Conservation (phyloP, 2,888 invertebrate genomes). For the Eupeodes luniger region DNA sequence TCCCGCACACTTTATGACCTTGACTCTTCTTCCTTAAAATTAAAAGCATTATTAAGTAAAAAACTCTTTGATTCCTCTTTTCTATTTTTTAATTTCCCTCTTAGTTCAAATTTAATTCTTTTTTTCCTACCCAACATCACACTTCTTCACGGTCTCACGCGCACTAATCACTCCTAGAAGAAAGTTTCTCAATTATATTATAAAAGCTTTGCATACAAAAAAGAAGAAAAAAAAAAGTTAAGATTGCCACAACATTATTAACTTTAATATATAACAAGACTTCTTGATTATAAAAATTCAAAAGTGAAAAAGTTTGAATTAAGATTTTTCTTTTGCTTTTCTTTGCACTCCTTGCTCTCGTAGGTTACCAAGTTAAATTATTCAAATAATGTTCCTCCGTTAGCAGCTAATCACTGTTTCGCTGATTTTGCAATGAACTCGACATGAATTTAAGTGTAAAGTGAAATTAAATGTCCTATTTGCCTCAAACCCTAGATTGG, state of each 20-base stretch:
- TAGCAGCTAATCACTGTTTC: background rate
- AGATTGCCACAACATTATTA: constrained; percentile 27
- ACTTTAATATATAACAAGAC: constrained; percentile 27
- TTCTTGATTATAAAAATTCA: constrained; percentile 29
- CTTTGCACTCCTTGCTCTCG: no score
- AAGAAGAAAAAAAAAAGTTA: background rate
- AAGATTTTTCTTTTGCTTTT: background rate
- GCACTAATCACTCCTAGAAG: constrained; percentile 19
- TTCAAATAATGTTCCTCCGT: constrained; percentile 8
- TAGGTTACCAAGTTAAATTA: constrained; percentile 14
- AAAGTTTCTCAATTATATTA: constrained; percentile 36
- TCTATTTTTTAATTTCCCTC: background rate
- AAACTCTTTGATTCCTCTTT: background rate
- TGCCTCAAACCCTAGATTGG: background rate
- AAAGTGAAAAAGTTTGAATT: constrained; percentile 44
- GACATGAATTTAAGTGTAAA: background rate
- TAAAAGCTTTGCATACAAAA: background rate
- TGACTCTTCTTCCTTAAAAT: constrained; percentile 18
- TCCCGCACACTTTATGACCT: constrained; percentile 9
- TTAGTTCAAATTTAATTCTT: background rate
- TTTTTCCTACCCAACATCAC: background rate
- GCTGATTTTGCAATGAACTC: background rate
- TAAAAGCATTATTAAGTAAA: background rate
- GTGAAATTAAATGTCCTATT: background rate
- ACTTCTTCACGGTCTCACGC: constrained; percentile 9